Conservation (phyloP, 2,888 invertebrate species). For the Spicauda simplicius region DNA sequence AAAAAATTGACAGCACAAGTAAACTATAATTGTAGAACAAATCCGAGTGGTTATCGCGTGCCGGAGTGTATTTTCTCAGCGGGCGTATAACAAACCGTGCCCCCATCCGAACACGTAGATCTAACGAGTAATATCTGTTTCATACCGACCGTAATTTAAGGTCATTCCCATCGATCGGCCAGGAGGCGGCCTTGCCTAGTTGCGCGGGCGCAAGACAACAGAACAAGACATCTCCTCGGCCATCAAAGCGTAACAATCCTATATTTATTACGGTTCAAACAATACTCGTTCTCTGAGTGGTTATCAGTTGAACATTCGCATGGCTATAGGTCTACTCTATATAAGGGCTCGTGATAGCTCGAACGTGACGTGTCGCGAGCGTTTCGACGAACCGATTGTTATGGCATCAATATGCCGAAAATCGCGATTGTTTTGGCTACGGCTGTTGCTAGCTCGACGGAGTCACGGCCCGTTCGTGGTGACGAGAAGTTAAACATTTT, state of each 20-base stretch:
- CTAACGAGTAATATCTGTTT: conserved; percentile 54
- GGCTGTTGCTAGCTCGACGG: conserved; percentile 47
- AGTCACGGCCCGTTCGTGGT: conserved; percentile 25
- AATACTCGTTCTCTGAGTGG: not conserved
- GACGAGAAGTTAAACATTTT: conserved; percentile 33
- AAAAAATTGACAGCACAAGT: not conserved
- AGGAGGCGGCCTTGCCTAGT: conserved; percentile 59
- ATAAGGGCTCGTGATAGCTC: conserved; percentile 53
- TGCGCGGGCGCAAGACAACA: conserved; percentile 17
- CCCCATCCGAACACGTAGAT: conserved; percentile 47
- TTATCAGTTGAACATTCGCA: not conserved
- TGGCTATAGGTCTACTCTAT: conserved; percentile 46
- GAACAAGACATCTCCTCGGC: conserved; percentile 3
- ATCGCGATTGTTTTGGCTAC: conserved; percentile 64
- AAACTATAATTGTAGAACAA: conserved; percentile 5
- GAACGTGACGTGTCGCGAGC: conserved; percentile 19
- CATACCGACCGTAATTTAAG: conserved; percentile 66
- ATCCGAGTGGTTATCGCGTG: conserved; percentile 39
- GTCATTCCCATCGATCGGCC: conserved; percentile 69
- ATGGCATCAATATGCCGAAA: conserved; percentile 55
- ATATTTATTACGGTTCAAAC: not conserved
- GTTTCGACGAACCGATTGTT: conserved; percentile 63
- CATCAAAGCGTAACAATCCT: conserved; percentile 10
- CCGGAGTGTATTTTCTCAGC: conserved; percentile 53
- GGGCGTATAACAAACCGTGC: conserved; percentile 49